Percentiles rank a stretch among this genome's conserved stretches.
Evolutionary conservation across 2,797 vertebrate genomes (phyloP).

Genomic region (Enteromius fasciolatus): DNA sequence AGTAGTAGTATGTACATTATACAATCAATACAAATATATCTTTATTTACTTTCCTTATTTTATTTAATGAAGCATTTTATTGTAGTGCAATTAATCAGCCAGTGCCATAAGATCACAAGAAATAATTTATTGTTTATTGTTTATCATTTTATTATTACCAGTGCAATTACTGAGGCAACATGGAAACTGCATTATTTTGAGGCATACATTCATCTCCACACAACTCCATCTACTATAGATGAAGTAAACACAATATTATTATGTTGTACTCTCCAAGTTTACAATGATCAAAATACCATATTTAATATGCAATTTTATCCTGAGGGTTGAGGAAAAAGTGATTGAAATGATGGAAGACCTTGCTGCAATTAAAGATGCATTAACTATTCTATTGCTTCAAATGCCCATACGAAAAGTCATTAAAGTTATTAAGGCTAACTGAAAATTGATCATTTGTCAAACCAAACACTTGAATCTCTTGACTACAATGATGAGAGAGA

Average conservation of each 20-base stretch:
- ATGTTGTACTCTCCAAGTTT: neutral
- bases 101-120: neutral
- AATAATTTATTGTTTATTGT: neutral
- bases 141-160: neutral
- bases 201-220: neutral
- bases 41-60: too few species aligned
- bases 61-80: neutral
- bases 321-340: neutral
- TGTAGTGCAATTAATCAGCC: neutral
- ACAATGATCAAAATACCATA: neutral
- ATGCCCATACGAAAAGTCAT: neutral
- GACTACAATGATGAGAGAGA: neutral
- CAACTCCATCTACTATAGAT: neutral
- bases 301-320: neutral
- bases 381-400: neutral
- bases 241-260: neutral
- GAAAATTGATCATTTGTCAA: constrained; percentile 2
- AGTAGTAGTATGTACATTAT: too few species aligned
- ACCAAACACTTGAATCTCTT: neutral
- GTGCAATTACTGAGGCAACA: neutral
- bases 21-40: too few species aligned
- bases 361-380: neutral
- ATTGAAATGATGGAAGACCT: neutral
- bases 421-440: neutral
- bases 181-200: neutral